Evolutionary conservation across 2,113 vertebrate species (phyloP).

Genomic region (Nothocercus julius): DNA sequence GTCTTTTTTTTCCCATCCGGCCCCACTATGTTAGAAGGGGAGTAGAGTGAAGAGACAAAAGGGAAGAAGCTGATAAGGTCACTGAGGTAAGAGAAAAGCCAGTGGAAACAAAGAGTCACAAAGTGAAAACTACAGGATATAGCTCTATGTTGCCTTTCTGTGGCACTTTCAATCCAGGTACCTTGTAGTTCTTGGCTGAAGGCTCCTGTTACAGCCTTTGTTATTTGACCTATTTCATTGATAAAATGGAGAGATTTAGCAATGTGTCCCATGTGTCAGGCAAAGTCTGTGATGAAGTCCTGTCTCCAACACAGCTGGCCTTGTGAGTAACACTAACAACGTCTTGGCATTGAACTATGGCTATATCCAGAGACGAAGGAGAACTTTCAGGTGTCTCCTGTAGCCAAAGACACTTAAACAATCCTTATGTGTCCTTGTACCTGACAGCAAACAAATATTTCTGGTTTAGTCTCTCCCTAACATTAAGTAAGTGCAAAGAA

Average conservation of each 20-base stretch:
- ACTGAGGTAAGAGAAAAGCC: background rate
- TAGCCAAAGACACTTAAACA: background rate
- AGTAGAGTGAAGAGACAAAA: background rate
- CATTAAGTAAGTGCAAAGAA: background rate
- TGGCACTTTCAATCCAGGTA: background rate
- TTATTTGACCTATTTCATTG: background rate
- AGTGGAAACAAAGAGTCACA: background rate
- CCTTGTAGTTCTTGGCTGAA: background rate
- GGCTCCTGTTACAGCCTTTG: background rate
- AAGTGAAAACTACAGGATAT: background rate
- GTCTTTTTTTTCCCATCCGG: background rate
- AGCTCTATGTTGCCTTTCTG: rapidly evolving
- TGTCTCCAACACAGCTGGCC: background rate
- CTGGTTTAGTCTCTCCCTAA: background rate
- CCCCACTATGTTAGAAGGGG: rapidly evolving
- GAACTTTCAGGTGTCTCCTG: background rate
- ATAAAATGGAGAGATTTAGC: background rate
- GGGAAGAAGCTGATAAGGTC: background rate
- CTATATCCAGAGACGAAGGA: background rate
- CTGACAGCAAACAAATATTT: background rate
- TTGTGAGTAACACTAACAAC: background rate
- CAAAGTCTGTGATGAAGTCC: background rate
- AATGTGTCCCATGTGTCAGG: background rate
- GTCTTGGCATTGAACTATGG: rapidly evolving
- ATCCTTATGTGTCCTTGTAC: background rate